Conservation (phyloP, 2,113 vertebrate genomes). For the Stigmatopora nigra region DNA sequence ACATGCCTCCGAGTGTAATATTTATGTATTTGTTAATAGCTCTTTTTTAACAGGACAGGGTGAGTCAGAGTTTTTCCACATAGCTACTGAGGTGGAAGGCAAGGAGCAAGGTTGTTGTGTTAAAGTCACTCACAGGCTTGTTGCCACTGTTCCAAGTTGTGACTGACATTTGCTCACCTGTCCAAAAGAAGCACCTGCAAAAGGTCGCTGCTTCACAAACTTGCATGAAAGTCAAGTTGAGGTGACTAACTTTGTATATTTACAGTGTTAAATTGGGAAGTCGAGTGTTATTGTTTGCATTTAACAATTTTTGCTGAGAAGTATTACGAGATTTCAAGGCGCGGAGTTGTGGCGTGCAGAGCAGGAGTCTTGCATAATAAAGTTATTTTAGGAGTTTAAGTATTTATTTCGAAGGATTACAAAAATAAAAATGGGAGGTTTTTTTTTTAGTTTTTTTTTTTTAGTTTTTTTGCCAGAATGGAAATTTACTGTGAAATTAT, state of each 20-base stretch:
- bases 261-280: slow-evolving; percentile 20
- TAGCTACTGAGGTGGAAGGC: slow-evolving; percentile 47
- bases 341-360: background rate
- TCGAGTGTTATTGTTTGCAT: background rate
- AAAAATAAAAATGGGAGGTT: too few species aligned
- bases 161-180: slow-evolving; percentile 59
- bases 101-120: slow-evolving; percentile 42
- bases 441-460: too few species aligned
- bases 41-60: slow-evolving; percentile 48
- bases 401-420: too few species aligned
- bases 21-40: slow-evolving; percentile 58
- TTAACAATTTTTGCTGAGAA: background rate
- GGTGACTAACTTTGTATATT: slow-evolving; percentile 31
- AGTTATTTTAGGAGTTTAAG: too few species aligned
- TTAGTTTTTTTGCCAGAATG: too few species aligned
- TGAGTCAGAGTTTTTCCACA: slow-evolving; percentile 67
- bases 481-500: too few species aligned
- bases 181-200: slow-evolving; percentile 46
- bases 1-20: slow-evolving; percentile 53
- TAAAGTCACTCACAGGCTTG: slow-evolving; percentile 23
- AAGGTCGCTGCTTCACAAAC: slow-evolving; percentile 37
- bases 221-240: slow-evolving; percentile 30
- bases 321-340: background rate
- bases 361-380: background rate
- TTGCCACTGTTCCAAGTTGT: slow-evolving; percentile 43